Conservation (phyloP, 1,140 invertebrate genomes). For the Leptopilina boulardi region DNA sequence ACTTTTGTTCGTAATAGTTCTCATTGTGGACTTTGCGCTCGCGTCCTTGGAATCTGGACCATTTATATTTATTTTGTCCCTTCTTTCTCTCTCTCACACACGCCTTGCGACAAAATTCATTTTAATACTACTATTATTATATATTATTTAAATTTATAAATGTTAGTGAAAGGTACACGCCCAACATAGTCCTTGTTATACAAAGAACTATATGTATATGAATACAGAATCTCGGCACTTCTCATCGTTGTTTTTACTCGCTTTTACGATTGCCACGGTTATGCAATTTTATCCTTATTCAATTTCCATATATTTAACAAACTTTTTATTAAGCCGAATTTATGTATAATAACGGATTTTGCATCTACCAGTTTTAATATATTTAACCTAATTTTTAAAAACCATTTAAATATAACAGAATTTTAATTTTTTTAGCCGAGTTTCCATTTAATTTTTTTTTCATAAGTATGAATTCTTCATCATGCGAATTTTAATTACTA, state of each 20-base stretch:
- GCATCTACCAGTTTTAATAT: too few relatives aligned
- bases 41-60: conserved; percentile 33
- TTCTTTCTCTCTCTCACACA: conserved; percentile 48
- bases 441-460: too few relatives aligned
- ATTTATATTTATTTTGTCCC: conserved; percentile 49
- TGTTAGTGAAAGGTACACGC: conserved; percentile 29
- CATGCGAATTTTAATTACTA: too few relatives aligned
- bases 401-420: too few relatives aligned
- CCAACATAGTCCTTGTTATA: neutral
- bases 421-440: too few relatives aligned
- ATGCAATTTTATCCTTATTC: neutral
- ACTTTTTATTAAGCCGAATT: neutral
- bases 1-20: too few relatives aligned
- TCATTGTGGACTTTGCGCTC: neutral
- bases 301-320: neutral
- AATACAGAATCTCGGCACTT: neutral
- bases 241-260: conserved; percentile 5
- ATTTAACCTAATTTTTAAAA: too few relatives aligned
- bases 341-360: too few relatives aligned
- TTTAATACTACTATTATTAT: too few relatives aligned
- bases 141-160: neutral
- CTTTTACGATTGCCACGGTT: neutral
- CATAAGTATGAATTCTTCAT: too few relatives aligned
- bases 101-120: conserved; percentile 44
- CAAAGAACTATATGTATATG: neutral